Percentiles rank a stretch among this genome's conserved stretches.
Evolutionary conservation across 2,797 vertebrate species (phyloP).

Genomic region (Novumbra hubbsi): DNA sequence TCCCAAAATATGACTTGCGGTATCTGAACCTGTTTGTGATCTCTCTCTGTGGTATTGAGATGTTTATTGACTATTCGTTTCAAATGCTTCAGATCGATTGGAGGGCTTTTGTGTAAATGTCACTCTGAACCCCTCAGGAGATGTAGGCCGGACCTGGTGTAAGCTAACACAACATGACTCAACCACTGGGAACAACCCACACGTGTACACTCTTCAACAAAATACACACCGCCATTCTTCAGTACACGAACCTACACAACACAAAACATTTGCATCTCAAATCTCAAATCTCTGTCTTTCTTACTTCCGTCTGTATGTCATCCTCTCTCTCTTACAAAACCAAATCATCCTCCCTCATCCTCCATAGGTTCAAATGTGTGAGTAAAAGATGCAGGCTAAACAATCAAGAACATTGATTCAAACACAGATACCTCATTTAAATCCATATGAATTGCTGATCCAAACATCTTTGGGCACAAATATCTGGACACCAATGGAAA

Average conservation of each 20-base stretch:
- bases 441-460: no score
- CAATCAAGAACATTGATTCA: constrained; percentile 29
- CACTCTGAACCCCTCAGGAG: constrained; percentile 48
- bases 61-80: constrained; percentile 52
- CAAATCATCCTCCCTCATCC: constrained; percentile 40
- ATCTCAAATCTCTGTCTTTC: constrained; percentile 25
- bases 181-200: background rate
- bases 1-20: background rate
- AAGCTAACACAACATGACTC: constrained; percentile 45
- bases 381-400: constrained; percentile 26
- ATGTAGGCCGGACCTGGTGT: constrained; percentile 9
- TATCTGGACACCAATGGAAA: background rate
- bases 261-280: background rate
- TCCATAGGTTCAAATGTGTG: background rate
- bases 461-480: background rate
- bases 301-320: constrained; percentile 14
- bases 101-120: constrained; percentile 57
- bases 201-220: constrained; percentile 1
- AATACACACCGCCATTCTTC: constrained; percentile 8
- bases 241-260: background rate
- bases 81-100: constrained; percentile 50
- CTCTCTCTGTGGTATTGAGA: constrained; percentile 28
- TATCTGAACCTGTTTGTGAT: background rate
- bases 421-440: background rate
- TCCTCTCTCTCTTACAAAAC: constrained; percentile 29